A percentile compares a stretch with the other conserved stretches of the same genome.
phyloP scores from a whole-genome alignment of 2,113 vertebrate genomes.

The Syngnathus floridae region DNA sequence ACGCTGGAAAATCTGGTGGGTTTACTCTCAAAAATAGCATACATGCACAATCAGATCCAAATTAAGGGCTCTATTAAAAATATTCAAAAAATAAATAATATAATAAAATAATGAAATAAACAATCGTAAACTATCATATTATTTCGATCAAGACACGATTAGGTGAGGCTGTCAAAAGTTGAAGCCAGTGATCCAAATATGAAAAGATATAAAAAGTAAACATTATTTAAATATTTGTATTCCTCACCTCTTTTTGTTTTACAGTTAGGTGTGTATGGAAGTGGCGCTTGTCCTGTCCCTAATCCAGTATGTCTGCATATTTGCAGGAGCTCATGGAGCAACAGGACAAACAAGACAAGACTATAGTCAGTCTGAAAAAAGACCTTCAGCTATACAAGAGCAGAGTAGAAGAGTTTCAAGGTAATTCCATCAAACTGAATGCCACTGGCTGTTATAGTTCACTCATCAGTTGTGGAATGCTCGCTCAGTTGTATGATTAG shows the following conservation, averaged over 20 bases:
- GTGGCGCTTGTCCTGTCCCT: background rate
- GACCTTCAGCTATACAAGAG: slow-evolving; percentile 85
- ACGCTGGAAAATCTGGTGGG: slow-evolving; percentile 90
- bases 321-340: slow-evolving; percentile 88
- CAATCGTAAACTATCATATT: too few relatives aligned
- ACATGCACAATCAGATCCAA: background rate
- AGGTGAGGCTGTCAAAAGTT: background rate
- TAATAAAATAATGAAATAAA: too few relatives aligned
- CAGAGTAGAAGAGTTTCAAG: slow-evolving; percentile 86
- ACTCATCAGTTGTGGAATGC: background rate
- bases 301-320: background rate
- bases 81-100: background rate
- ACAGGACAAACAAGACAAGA: slow-evolving; percentile 90
- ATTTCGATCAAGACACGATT: too few relatives aligned
- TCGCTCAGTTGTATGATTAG: background rate
- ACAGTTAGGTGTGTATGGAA: background rate
- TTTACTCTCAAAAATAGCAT: background rate
- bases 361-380: slow-evolving; percentile 86
- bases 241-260: background rate
- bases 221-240: background rate
- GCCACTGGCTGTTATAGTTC: background rate
- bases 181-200: background rate
- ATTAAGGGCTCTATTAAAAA: background rate
- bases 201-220: background rate
- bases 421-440: slow-evolving; percentile 62